A percentile compares a stretch with the other conserved stretches of the same genome.
These are phyloP conservation scores for Magallana gigas DNA, from an alignment of 1,140 invertebrate genomes.

Conservation along the genomic window DNA sequence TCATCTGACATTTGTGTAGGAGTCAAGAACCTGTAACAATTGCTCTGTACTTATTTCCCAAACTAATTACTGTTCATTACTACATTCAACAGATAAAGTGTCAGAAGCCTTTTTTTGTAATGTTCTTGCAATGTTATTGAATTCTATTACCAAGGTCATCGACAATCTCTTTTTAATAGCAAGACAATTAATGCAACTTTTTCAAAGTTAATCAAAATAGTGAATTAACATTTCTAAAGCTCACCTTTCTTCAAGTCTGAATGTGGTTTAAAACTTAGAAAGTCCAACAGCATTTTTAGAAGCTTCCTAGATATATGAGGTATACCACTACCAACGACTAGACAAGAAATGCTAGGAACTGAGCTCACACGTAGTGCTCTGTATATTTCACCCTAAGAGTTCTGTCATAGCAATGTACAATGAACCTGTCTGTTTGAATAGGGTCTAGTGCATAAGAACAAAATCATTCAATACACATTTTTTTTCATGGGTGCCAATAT, in stretches of 20 bases:
- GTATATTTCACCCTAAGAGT: background rate
- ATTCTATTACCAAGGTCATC: no score
- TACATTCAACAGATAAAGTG: no score
- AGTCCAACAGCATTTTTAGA: background rate
- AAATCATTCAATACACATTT: constrained; percentile 16
- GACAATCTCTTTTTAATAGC: no score
- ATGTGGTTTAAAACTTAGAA: background rate
- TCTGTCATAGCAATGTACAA: constrained; percentile 27
- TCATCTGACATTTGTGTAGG: no score
- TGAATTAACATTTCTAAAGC: background rate
- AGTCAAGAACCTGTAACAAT: no score
- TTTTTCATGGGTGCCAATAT: constrained; percentile 2
- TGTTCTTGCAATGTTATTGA: no score
- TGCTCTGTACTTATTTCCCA: no score
- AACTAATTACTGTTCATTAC: no score
- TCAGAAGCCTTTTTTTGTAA: no score
- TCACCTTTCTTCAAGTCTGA: background rate
- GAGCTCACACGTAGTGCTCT: background rate
- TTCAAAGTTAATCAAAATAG: no score
- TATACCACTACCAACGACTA: background rate
- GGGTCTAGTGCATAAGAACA: constrained; percentile 3
- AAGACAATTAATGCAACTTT: no score
- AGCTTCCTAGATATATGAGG: background rate
- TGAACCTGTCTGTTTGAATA: background rate
- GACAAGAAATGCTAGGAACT: background rate